Evolutionary conservation across 2,888 invertebrate genomes (phyloP).

Genomic region (Quadriops clusia): DNA sequence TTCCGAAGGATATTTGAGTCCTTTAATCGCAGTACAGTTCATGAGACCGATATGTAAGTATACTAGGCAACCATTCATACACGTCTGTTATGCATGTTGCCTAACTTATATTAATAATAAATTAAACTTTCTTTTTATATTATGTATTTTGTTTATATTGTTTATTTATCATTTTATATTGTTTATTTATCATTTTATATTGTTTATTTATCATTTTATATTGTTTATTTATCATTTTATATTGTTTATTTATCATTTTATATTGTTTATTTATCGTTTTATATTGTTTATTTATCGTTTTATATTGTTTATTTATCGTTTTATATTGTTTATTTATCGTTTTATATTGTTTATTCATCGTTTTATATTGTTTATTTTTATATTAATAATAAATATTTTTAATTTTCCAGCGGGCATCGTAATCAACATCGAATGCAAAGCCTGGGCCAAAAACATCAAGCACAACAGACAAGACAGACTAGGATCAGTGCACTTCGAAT

Average conservation of each 20-base stretch:
- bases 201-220: too few species aligned
- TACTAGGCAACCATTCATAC: constrained; percentile 2
- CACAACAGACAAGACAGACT: constrained; percentile 49
- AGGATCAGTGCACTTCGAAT: constrained; percentile 56
- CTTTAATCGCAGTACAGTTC: constrained; percentile 77
- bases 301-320: too few species aligned
- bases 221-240: too few species aligned
- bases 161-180: too few species aligned
- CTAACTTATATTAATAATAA: not conserved
- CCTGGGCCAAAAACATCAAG: constrained; percentile 50
- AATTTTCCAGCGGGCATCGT: constrained; percentile 36
- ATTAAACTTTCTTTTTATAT: not conserved
- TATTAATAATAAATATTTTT: constrained; percentile 4
- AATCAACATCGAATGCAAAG: constrained; percentile 51
- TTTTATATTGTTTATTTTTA: too few species aligned
- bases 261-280: too few species aligned
- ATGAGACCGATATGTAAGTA: constrained; percentile 69
- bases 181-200: too few species aligned
- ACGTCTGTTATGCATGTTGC: not conserved
- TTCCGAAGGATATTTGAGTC: constrained; percentile 77
- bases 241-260: too few species aligned
- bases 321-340: too few species aligned
- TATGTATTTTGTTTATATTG: too few species aligned
- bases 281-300: too few species aligned
- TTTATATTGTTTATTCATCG: too few species aligned